Conservation (phyloP, 2,888 invertebrate species). For the Ganaspis brasiliensis region DNA sequence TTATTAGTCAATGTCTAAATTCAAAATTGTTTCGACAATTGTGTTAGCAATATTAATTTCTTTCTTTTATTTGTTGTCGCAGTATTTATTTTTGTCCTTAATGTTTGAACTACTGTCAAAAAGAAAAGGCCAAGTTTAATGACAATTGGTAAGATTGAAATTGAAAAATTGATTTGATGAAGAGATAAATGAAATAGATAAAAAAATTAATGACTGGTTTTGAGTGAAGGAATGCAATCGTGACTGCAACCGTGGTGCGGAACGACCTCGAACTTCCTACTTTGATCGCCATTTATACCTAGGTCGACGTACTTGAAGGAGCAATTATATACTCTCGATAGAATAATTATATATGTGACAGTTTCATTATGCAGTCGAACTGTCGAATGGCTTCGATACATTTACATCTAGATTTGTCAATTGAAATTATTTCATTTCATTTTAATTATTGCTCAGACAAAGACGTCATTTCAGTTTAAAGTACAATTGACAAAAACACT, state of each 20-base stretch:
- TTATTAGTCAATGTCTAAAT: no score
- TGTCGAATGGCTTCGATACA: background rate
- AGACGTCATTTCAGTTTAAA: no score
- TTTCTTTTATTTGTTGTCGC: no score
- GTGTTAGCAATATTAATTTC: no score
- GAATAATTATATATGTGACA: conserved; percentile 15
- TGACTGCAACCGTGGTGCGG: conserved; percentile 13
- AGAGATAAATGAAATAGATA: background rate
- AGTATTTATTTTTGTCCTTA: no score
- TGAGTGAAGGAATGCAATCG: conserved; percentile 30
- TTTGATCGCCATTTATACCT: conserved; percentile 47
- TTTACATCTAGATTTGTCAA: conserved; percentile 4
- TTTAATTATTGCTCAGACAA: background rate
- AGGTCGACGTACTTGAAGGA: conserved; percentile 33
- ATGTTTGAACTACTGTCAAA: no score
- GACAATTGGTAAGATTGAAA: background rate
- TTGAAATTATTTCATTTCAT: conserved; percentile 7
- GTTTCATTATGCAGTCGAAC: background rate
- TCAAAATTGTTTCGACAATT: no score
- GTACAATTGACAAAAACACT: no score
- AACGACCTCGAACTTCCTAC: conserved; percentile 63
- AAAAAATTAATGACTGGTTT: conserved; percentile 18
- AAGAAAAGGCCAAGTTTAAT: no score
- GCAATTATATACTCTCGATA: conserved; percentile 30
- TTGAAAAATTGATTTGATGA: background rate